phyloP scores from a whole-genome alignment of 2,888 invertebrate species.

The Apantesis nais region DNA sequence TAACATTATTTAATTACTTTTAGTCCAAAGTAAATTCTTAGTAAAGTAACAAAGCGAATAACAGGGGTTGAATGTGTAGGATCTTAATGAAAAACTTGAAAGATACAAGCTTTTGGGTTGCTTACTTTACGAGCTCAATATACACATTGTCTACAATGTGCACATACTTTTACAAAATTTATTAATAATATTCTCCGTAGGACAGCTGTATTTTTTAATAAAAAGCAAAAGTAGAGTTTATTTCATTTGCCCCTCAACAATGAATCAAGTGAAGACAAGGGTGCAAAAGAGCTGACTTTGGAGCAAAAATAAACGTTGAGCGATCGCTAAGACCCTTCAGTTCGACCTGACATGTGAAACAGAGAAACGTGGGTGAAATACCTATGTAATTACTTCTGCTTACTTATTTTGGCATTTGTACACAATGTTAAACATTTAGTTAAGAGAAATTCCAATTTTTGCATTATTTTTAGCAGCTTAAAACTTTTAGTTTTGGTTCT shows the following conservation, averaged over 20 bases:
- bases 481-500: neutral
- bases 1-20: neutral
- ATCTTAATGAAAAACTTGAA: constrained; percentile 4
- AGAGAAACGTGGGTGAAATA: constrained; percentile 50
- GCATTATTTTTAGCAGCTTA: neutral
- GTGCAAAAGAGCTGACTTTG: constrained; percentile 74
- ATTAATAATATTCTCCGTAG: constrained; percentile 12
- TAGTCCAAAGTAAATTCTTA: neutral
- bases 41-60: neutral
- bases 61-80: neutral
- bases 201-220: constrained; percentile 63
- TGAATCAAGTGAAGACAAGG: constrained; percentile 80
- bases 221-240: constrained; percentile 71
- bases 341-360: constrained; percentile 60
- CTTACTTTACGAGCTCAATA: constrained; percentile 5
- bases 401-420: constrained; percentile 25
- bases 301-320: constrained; percentile 79
- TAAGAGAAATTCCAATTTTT: neutral
- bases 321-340: constrained; percentile 71
- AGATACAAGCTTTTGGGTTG: neutral
- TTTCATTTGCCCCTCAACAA: constrained; percentile 78
- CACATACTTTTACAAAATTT: constrained; percentile 7
- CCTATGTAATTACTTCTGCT: constrained; percentile 44
- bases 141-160: neutral
- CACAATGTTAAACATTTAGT: constrained; percentile 1